A percentile compares a stretch with the other conserved stretches of the same genome.
phyloP scores from a whole-genome alignment of 2,888 invertebrate species.

The Hetaerina titia region DNA sequence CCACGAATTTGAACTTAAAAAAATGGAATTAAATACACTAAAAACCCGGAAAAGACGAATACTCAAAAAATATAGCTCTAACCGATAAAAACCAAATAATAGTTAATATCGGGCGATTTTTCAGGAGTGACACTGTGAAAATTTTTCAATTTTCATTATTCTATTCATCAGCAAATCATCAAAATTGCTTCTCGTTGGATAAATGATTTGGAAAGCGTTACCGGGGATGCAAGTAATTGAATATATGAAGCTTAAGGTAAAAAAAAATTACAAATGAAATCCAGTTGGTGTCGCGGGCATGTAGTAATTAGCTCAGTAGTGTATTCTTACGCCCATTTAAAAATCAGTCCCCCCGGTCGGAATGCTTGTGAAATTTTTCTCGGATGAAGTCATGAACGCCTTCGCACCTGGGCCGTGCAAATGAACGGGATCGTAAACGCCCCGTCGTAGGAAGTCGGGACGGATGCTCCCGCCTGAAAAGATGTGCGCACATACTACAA shows the following conservation, averaged over 20 bases:
- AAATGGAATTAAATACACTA: no score
- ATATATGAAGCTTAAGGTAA: neutral
- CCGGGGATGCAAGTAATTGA: no score
- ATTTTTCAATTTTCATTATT: no score
- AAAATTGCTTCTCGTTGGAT: no score
- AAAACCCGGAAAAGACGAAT: no score
- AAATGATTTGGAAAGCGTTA: no score
- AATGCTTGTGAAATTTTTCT: neutral
- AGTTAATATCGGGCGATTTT: no score
- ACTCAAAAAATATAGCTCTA: no score
- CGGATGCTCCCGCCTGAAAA: neutral
- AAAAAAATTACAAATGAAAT: neutral
- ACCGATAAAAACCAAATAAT: no score
- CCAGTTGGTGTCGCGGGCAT: neutral
- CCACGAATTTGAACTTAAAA: no score
- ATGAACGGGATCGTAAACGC: neutral
- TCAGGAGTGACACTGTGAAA: no score
- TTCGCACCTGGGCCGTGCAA: neutral
- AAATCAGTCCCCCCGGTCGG: neutral
- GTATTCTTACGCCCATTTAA: neutral
- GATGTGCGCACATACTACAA: neutral
- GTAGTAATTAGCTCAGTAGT: neutral
- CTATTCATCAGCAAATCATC: no score
- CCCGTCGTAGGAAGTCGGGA: neutral
- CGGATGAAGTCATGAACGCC: neutral